These are phyloP conservation scores for Catocala sponsa DNA, from an alignment of 2,888 invertebrate species.

Conservation along the genomic window DNA sequence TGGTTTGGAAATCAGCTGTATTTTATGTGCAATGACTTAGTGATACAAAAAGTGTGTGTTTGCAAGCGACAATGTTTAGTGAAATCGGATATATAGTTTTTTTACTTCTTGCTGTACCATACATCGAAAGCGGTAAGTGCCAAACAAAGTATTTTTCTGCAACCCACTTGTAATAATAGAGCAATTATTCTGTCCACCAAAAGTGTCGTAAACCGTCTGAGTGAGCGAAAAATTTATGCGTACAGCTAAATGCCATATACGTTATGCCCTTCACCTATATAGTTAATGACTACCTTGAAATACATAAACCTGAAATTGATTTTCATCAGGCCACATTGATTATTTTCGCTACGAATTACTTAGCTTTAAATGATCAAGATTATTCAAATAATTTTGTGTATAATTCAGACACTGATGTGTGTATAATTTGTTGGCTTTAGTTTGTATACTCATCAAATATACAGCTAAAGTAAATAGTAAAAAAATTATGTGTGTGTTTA, in stretches of 20 bases:
- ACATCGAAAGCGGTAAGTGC: slow-evolving; percentile 91
- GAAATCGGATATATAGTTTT: slow-evolving; percentile 90
- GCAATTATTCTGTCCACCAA: slow-evolving; percentile 46
- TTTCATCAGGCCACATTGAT: slow-evolving; percentile 17
- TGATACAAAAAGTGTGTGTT: slow-evolving; percentile 81
- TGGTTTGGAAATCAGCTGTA: slow-evolving; percentile 88
- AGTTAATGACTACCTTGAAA: slow-evolving; percentile 32
- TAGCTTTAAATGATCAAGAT: not conserved
- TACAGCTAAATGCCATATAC: slow-evolving; percentile 7
- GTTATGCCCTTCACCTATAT: slow-evolving; percentile 35
- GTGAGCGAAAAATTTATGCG: slow-evolving; percentile 17
- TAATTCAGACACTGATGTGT: no score
- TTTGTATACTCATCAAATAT: slow-evolving; percentile 5
- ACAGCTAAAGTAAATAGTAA: slow-evolving; percentile 27
- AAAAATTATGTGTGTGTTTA: no score
- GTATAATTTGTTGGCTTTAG: not conserved
- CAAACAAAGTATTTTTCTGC: slow-evolving; percentile 33
- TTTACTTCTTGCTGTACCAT: slow-evolving; percentile 90
- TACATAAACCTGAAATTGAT: slow-evolving; percentile 24
- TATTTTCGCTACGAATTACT: slow-evolving; percentile 12
- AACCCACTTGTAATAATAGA: slow-evolving; percentile 43
- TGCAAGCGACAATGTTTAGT: slow-evolving; percentile 88
- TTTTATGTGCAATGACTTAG: slow-evolving; percentile 87
- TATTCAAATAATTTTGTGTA: no score
- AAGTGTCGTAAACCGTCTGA: slow-evolving; percentile 36